Conservation (phyloP, 2,797 vertebrate genomes). For the Pristis pectinata region DNA sequence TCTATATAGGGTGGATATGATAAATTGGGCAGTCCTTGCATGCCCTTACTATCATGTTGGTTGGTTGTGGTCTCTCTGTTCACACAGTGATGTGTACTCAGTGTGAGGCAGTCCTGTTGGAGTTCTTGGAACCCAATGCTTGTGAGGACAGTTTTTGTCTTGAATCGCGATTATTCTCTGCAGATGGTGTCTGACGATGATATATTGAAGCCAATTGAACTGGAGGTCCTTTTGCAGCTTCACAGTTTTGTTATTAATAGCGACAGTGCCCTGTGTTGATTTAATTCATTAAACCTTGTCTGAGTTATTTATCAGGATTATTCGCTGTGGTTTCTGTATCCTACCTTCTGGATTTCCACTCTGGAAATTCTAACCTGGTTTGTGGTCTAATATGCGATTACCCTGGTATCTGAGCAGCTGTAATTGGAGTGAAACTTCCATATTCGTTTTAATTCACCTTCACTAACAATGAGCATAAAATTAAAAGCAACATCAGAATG, state of each 20-base stretch:
- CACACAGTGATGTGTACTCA: not conserved
- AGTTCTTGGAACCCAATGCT: not conserved
- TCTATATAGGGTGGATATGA: no score
- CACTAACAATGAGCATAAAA: not conserved
- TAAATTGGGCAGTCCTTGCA: no score
- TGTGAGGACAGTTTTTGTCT: not conserved
- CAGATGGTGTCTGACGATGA: not conserved
- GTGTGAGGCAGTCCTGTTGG: not conserved
- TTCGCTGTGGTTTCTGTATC: not conserved
- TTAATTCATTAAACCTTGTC: constrained; percentile 3
- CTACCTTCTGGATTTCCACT: not conserved
- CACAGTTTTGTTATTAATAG: not conserved
- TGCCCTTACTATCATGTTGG: no score
- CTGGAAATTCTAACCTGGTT: not conserved
- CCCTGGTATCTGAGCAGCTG: not conserved
- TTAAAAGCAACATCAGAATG: not conserved
- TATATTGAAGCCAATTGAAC: not conserved
- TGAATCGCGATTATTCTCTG: not conserved
- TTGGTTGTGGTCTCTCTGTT: not conserved
- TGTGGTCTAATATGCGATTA: not conserved
- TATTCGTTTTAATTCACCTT: constrained; percentile 2
- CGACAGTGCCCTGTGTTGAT: not conserved
- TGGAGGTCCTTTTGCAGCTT: not conserved
- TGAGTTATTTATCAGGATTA: constrained; percentile 21
- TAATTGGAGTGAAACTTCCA: not conserved